A percentile compares a stretch with the other conserved stretches of the same genome.
Conservation (phyloP, 1,140 invertebrate genomes). For the Semibalanus balanoides region DNA sequence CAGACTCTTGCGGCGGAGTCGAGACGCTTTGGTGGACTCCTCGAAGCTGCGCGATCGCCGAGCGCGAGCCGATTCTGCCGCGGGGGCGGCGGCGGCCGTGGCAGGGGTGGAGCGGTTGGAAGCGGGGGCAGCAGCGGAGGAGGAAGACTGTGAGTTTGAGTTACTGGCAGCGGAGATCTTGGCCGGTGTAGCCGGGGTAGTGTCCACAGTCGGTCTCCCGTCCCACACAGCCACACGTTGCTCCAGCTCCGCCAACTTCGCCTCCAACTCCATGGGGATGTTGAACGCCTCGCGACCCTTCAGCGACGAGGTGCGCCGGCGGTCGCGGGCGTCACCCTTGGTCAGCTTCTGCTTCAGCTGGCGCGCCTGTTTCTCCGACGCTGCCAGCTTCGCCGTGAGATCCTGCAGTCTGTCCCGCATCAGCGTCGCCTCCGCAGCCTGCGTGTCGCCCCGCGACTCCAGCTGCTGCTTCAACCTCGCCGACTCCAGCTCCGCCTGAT, state of each 20-base stretch:
- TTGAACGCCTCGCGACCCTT: slow-evolving; percentile 58
- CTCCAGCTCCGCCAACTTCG: slow-evolving; percentile 62
- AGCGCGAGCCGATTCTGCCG: not conserved
- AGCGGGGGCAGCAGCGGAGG: too few relatives aligned
- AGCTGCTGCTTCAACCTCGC: slow-evolving; percentile 55
- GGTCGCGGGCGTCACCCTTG: slow-evolving; percentile 58
- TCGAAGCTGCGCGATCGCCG: slow-evolving; percentile 22
- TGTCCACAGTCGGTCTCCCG: slow-evolving; percentile 34
- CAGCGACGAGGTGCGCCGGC: slow-evolving; percentile 59
- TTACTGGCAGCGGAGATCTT: too few relatives aligned
- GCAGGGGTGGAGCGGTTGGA: slow-evolving; percentile 20
- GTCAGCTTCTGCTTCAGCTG: slow-evolving; percentile 60
- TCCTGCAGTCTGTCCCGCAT: slow-evolving; percentile 73
- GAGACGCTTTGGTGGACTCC: slow-evolving; percentile 23
- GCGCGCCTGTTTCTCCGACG: slow-evolving; percentile 66
- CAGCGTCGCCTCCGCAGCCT: slow-evolving; percentile 54
- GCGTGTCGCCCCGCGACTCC: slow-evolving; percentile 47
- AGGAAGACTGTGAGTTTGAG: too few relatives aligned
- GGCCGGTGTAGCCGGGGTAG: not conserved
- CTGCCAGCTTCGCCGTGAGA: slow-evolving; percentile 58
- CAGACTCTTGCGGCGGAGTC: slow-evolving; percentile 48
- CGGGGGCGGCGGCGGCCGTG: slow-evolving; percentile 27
- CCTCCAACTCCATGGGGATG: slow-evolving; percentile 63
- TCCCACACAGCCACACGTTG: slow-evolving; percentile 44
- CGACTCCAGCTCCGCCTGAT: slow-evolving; percentile 58